phyloP scores from a whole-genome alignment of 2,888 invertebrate species.

The Phytoseiulus persimilis region DNA sequence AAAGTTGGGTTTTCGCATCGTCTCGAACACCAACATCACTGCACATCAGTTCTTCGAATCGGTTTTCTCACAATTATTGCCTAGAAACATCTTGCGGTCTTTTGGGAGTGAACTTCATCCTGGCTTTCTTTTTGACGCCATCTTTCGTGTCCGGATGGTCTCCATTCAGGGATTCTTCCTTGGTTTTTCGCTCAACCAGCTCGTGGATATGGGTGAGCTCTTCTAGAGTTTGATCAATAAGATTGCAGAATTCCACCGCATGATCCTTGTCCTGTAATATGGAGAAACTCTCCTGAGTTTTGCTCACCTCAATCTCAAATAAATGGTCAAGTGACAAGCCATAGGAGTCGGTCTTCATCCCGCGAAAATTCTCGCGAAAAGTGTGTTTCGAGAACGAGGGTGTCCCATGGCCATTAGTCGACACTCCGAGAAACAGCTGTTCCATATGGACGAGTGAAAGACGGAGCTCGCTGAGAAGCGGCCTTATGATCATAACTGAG shows the following conservation, averaged over 20 bases:
- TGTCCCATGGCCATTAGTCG: no score
- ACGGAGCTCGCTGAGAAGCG: no score
- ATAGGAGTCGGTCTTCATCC: no score
- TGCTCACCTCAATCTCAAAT: no score
- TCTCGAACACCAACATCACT: no score
- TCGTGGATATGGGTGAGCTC: conserved; percentile 20
- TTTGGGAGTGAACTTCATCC: conserved; percentile 34
- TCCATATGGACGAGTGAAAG: no score
- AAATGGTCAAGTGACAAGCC: no score
- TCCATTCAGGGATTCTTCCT: not conserved
- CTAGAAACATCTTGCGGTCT: not conserved
- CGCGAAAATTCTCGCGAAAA: no score
- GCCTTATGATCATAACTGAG: no score
- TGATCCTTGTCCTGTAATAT: conserved; percentile 24
- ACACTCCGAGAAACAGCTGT: no score
- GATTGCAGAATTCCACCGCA: conserved; percentile 23
- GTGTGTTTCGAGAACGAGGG: no score
- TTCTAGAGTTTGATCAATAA: conserved; percentile 14
- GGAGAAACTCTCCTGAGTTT: not conserved
- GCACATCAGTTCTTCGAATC: not conserved
- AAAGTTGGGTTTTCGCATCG: no score
- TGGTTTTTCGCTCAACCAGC: not conserved
- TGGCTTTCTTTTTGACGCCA: conserved; percentile 1
- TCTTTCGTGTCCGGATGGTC: not conserved
- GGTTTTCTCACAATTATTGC: not conserved